Evolutionary conservation across 2,113 vertebrate species (phyloP).

Genomic region (Rallus limicola): DNA sequence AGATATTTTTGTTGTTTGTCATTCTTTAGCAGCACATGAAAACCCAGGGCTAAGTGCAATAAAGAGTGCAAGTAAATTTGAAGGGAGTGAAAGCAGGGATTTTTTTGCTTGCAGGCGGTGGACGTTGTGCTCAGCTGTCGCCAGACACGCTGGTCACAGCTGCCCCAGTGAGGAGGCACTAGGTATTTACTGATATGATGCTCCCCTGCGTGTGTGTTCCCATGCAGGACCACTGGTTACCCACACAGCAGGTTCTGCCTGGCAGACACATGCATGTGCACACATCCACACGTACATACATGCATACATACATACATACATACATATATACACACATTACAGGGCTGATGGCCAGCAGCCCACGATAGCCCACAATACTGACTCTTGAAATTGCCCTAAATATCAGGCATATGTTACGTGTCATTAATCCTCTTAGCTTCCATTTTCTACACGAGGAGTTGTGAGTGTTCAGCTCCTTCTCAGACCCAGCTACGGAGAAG

Average conservation of each 20-base stretch:
- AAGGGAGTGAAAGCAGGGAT: background rate
- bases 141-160: background rate
- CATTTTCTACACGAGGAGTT: background rate
- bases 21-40: background rate
- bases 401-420: background rate
- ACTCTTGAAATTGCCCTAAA: slow-evolving; percentile 18
- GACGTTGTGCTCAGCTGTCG: background rate
- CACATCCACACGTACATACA: background rate
- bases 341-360: background rate
- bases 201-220: background rate
- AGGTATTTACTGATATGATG: background rate
- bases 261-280: background rate
- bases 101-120: background rate
- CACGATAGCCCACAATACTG: background rate
- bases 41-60: background rate
- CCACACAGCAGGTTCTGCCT: background rate
- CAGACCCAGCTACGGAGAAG: background rate
- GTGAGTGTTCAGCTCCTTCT: background rate
- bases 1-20: background rate
- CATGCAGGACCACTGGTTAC: background rate
- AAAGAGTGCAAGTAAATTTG: background rate
- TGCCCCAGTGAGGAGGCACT: background rate
- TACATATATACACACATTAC: background rate
- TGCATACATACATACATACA: background rate
- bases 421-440: background rate